Base-by-base conservation (phyloP, 2,797 vertebrate genomes). In the Remorina albescens region DNA sequence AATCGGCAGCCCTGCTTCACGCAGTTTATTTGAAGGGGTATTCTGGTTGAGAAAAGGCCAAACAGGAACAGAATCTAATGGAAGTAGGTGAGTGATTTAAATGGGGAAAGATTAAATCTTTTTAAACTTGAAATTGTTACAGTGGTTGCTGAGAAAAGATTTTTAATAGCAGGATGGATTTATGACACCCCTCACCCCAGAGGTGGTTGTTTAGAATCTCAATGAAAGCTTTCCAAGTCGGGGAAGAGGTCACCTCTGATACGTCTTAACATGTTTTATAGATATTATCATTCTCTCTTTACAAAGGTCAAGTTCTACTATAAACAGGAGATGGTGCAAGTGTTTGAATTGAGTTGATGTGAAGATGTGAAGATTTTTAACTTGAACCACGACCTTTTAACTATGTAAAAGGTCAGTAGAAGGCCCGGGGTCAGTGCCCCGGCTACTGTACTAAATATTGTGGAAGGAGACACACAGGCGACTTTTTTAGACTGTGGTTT, bases 241-340 rank as follows among this genome's bases (percentile, higher is more conserved):
- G 37, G 12, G 16, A n/a, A 63, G 46, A 63, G 11, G 57, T 62
- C 62, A 74, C 19, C 2, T 16, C 21, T 4, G 23, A 34, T 46
- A 21, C 37, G 30, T 61, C 23, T 26, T 30, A 18, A 54, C 59
- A 61, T 12, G 65, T 42, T 44, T 57, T 44, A 67, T 12, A 46
- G 30, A 15, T 61, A 4, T 71, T 68, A 64, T 74, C 19, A 73
- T 13, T 65, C 19, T 65, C 19, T 61, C 21, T 60, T 28, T 37
- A 12, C 37, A 65, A 60, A 77, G 67, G 69, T 72, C 4, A 2
- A 56, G n/a, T n/a, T 62, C 34, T n/a, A 1, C 7, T 37, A 3
- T 0, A 46, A 76, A 51, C 25, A n/a, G 32, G 56, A 58, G 46
- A 62, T n/a, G 8, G 5, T 23, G 11, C 15, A 39, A 10, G 8